A percentile compares a stretch with the other conserved stretches of the same genome.
Evolutionary conservation across 2,797 vertebrate species (phyloP).

Genomic region (Arrhamphus sclerolepis): DNA sequence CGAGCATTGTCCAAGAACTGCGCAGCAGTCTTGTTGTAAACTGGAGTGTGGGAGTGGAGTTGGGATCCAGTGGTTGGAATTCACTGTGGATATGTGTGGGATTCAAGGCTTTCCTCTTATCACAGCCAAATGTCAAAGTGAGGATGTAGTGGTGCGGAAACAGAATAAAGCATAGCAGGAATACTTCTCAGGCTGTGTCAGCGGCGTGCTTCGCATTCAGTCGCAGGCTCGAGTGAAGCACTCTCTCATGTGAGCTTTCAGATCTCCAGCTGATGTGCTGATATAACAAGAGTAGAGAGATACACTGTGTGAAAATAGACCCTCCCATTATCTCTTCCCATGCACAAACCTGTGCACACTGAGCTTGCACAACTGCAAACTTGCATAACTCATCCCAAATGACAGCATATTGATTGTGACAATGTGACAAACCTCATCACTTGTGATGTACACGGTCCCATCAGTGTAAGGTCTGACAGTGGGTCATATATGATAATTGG

Average conservation of each 20-base stretch:
- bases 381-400: not conserved
- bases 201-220: conserved; percentile 69
- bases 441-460: not conserved
- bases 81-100: conserved; percentile 78
- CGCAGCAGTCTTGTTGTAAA: conserved; percentile 53
- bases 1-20: conserved; percentile 66
- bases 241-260: conserved; percentile 39
- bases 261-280: conserved; percentile 59
- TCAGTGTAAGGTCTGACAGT: conserved; percentile 14
- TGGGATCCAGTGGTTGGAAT: conserved; percentile 76
- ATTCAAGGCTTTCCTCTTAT: conserved; percentile 84
- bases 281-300: conserved; percentile 29
- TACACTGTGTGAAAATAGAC: conserved; percentile 8
- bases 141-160: conserved; percentile 78
- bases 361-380: not conserved
- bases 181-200: conserved; percentile 77
- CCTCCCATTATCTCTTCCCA: conserved; percentile 16
- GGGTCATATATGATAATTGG: conserved; percentile 19
- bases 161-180: conserved; percentile 78
- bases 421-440: conserved; percentile 4
- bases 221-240: conserved; percentile 45
- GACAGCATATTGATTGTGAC: not conserved
- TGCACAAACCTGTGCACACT: conserved; percentile 4
- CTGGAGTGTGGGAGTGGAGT: conserved; percentile 77
- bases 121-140: conserved; percentile 83